Conservation (phyloP, 2,113 vertebrate species). For the Enhydra lutris region DNA sequence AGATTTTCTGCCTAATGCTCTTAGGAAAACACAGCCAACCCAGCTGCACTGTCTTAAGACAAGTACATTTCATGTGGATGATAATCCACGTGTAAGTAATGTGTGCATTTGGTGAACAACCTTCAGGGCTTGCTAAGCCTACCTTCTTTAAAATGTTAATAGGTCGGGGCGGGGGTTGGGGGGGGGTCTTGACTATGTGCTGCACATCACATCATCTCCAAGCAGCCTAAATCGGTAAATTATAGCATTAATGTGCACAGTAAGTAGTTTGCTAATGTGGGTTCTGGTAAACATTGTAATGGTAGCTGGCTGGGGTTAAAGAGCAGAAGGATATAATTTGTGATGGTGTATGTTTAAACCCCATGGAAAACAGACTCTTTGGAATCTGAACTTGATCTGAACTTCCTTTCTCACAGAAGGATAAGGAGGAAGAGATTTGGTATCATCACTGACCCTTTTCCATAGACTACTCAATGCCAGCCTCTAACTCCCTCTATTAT, state of each 20-base stretch:
- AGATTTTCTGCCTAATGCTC: not conserved
- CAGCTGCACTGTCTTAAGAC: not conserved
- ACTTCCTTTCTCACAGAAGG: not conserved
- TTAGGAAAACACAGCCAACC: slow-evolving; percentile 8
- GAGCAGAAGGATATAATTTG: not conserved
- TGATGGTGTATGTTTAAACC: not conserved
- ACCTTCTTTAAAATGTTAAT: not conserved
- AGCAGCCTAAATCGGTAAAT: slow-evolving; percentile 7
- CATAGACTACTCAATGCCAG: not conserved
- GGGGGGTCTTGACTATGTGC: not conserved
- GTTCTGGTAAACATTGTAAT: slow-evolving; percentile 15
- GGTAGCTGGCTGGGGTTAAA: not conserved
- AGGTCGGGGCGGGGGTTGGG: not conserved
- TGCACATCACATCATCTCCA: not conserved
- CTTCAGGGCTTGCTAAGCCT: not conserved
- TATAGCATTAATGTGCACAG: not conserved
- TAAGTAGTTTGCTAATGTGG: slow-evolving; percentile 1
- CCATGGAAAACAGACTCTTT: not conserved
- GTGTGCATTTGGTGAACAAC: not conserved
- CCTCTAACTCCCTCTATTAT: not conserved
- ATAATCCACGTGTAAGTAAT: not conserved
- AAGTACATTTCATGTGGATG: not conserved
- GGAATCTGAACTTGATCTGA: not conserved
- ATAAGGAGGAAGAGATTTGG: not conserved
- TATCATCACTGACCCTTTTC: not conserved